These are phyloP conservation scores for Venusia cambrica DNA, from an alignment of 2,888 invertebrate species.

Conservation along the genomic window DNA sequence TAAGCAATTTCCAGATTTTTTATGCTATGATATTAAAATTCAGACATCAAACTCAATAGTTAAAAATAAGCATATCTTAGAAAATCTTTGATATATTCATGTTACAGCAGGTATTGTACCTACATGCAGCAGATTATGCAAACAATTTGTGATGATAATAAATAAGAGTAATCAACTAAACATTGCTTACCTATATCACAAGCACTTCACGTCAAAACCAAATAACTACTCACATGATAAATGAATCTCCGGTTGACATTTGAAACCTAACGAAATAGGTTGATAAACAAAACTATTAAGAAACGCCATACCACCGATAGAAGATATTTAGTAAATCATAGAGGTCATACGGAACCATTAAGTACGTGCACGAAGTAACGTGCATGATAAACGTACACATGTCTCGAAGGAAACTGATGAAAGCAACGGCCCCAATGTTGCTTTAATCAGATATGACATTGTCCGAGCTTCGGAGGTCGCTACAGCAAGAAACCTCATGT, in stretches of 20 bases:
- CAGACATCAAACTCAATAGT: too few relatives aligned
- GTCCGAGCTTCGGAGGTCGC: constrained; percentile 5
- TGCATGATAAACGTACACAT: constrained; percentile 5
- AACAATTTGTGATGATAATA: too few relatives aligned
- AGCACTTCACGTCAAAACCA: too few relatives aligned
- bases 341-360: constrained; percentile 38
- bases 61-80: too few relatives aligned
- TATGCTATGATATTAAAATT: too few relatives aligned
- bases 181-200: too few relatives aligned
- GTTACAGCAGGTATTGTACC: too few relatives aligned
- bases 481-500: constrained; percentile 1
- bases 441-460: constrained; percentile 8
- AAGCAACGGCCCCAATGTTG: constrained; percentile 14
- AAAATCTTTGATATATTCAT: too few relatives aligned
- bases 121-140: too few relatives aligned
- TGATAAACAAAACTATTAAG: constrained; percentile 18
- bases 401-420: constrained; percentile 16
- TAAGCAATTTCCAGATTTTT: too few relatives aligned
- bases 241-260: not conserved
- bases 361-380: constrained; percentile 23
- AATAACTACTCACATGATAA: too few relatives aligned
- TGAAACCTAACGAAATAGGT: constrained; percentile 7
- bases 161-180: too few relatives aligned
- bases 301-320: constrained; percentile 17
- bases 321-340: constrained; percentile 26